phyloP scores from a whole-genome alignment of 1,140 invertebrate genomes.

The Hycleus phaleratus region DNA sequence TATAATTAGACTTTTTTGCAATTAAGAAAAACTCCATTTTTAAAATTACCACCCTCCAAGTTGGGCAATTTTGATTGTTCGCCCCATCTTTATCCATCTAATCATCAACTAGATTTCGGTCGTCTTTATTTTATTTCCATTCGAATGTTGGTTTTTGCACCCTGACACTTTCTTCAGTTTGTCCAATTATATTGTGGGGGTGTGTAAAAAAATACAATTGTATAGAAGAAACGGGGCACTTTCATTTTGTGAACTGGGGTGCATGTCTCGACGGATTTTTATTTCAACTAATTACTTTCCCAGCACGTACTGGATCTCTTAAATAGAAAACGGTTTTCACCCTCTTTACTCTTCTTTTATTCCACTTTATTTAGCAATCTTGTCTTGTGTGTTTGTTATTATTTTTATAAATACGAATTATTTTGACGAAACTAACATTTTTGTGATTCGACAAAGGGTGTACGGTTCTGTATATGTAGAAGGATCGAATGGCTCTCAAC shows the following conservation, averaged over 20 bases:
- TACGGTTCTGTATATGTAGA: not conserved
- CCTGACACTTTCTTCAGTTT: slow-evolving; percentile 27
- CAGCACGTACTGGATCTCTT: slow-evolving; percentile 24
- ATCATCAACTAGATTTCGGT: not conserved
- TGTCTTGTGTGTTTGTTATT: no score
- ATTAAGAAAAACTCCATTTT: slow-evolving; percentile 36
- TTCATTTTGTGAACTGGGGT: slow-evolving; percentile 25
- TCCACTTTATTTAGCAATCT: no score
- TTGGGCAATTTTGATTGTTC: slow-evolving; percentile 33
- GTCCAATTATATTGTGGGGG: slow-evolving; percentile 27
- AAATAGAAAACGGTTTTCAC: slow-evolving; percentile 20
- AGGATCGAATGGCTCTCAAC: slow-evolving; percentile 5
- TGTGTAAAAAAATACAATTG: not conserved
- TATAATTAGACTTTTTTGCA: slow-evolving; percentile 37
- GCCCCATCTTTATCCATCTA: not conserved
- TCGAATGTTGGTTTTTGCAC: slow-evolving; percentile 15
- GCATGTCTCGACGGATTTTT: slow-evolving; percentile 34
- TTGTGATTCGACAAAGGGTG: slow-evolving; percentile 9
- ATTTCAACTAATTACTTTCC: slow-evolving; percentile 34
- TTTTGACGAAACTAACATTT: slow-evolving; percentile 1
- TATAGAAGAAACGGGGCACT: slow-evolving; percentile 19
- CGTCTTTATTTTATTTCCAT: slow-evolving; percentile 22
- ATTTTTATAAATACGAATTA: no score
- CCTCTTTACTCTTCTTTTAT: no score
- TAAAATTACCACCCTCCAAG: slow-evolving; percentile 30